phyloP scores from a whole-genome alignment of 2,113 vertebrate genomes.

The Tiliqua scincoides region DNA sequence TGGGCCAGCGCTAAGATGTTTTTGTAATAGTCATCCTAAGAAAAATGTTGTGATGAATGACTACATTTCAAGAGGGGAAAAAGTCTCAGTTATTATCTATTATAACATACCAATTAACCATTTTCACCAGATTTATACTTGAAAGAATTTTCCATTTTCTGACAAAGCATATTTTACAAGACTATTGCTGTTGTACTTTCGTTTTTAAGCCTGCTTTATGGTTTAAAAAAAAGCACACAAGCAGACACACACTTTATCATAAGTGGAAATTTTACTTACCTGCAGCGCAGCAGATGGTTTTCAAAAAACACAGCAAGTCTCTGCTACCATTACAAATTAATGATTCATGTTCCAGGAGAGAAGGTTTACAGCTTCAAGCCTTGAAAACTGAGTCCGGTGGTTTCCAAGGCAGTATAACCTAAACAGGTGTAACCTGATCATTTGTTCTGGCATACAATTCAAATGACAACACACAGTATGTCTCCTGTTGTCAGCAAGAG shows the following conservation, averaged over 20 bases:
- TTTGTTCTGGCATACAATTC: constrained; percentile 52
- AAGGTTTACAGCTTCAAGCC: constrained; percentile 46
- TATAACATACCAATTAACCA: neutral
- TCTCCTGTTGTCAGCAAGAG: constrained; percentile 36
- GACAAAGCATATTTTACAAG: neutral
- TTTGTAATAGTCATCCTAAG: neutral
- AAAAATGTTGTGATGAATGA: neutral
- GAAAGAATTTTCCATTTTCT: neutral
- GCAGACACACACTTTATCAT: constrained; percentile 13
- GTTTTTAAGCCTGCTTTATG: neutral
- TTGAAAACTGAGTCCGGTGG: constrained; percentile 49
- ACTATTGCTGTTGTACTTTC: neutral
- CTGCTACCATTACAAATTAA: constrained; percentile 43
- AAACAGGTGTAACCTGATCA: constrained; percentile 72
- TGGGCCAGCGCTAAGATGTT: neutral
- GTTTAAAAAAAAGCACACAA: neutral
- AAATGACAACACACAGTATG: constrained; percentile 17
- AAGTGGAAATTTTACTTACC: constrained; percentile 67
- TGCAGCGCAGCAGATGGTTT: constrained; percentile 28
- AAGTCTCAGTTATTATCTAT: neutral
- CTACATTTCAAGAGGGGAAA: neutral
- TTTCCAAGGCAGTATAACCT: constrained; percentile 72
- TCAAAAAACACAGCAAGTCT: constrained; percentile 33
- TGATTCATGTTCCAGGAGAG: constrained; percentile 43
- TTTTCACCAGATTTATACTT: neutral